A percentile compares a stretch with the other conserved stretches of the same genome.
phyloP scores from a whole-genome alignment of 2,113 vertebrate species.

The Tetraodon nigroviridis region DNA sequence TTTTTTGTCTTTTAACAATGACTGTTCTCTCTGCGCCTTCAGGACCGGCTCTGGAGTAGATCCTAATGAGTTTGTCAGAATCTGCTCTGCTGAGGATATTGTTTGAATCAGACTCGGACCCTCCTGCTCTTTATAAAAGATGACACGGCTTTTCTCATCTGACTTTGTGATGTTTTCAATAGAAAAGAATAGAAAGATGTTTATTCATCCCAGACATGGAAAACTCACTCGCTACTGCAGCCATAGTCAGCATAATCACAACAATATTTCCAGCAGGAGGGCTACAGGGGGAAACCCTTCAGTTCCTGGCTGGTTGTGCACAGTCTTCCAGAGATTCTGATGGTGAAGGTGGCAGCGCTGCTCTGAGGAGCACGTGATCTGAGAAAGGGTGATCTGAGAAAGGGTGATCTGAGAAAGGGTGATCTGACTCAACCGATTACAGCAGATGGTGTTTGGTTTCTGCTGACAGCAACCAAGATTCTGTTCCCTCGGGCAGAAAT shows the following conservation, averaged over 20 bases:
- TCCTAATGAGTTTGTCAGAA: slow-evolving; percentile 1
- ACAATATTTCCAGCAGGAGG: too few species aligned
- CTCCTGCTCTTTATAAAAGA: too few species aligned
- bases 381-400: not conserved
- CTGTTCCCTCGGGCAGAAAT: not conserved
- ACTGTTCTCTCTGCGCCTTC: slow-evolving; percentile 24
- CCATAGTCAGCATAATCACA: too few species aligned
- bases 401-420: not conserved
- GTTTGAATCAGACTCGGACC: not conserved
- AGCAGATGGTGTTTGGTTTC: not conserved
- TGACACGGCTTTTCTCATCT: too few species aligned
- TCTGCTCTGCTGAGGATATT: slow-evolving; percentile 19
- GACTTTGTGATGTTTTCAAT: too few species aligned
- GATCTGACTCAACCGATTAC: not conserved
- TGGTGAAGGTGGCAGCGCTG: not conserved
- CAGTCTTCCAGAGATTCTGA: slow-evolving; percentile 3
- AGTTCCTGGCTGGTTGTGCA: not conserved
- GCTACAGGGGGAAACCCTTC: too few species aligned
- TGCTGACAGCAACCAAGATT: not conserved
- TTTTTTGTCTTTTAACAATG: not conserved
- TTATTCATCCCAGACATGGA: too few species aligned
- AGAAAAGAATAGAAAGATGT: too few species aligned
- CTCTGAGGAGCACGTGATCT: too few species aligned
- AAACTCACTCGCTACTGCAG: too few species aligned
- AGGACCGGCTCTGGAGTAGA: slow-evolving; percentile 12